Conservation (phyloP, 2,113 vertebrate species). For the Oriolus oriolus region DNA sequence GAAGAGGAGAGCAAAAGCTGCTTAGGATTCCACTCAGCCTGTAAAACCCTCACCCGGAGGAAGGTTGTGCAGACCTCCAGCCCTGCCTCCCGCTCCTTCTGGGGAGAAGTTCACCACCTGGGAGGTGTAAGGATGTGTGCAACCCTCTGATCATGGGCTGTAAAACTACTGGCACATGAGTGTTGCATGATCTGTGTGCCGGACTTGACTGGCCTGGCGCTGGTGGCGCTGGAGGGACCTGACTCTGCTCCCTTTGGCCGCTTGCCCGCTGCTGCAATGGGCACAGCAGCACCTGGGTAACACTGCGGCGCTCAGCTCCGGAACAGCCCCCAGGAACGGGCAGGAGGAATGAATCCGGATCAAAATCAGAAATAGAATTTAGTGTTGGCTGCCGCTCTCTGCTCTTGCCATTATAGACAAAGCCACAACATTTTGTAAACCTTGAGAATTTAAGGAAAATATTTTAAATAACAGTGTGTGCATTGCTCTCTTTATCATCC, state of each 20-base stretch:
- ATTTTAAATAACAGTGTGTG: background rate
- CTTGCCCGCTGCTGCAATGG: rapidly evolving
- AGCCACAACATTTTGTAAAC: background rate
- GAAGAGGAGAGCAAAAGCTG: background rate
- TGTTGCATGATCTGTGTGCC: rapidly evolving
- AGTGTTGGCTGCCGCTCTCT: background rate
- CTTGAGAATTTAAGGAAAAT: background rate
- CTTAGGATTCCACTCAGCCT: background rate
- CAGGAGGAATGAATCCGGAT: background rate
- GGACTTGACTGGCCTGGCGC: rapidly evolving
- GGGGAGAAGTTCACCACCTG: background rate
- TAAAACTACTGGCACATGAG: rapidly evolving
- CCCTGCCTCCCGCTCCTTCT: background rate
- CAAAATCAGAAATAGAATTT: background rate
- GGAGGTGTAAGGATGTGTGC: background rate
- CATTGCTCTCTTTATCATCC: background rate
- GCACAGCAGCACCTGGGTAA: background rate
- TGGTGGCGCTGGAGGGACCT: background rate
- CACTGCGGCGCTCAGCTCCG: background rate
- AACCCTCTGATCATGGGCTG: rapidly evolving
- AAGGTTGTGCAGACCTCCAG: background rate
- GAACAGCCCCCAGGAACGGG: background rate
- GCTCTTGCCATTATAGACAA: rapidly evolving
- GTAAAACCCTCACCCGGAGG: background rate
- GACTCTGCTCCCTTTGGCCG: background rate